Base-by-base conservation (phyloP, 2,888 invertebrate genomes). In the Apodemia hepburni region DNA sequence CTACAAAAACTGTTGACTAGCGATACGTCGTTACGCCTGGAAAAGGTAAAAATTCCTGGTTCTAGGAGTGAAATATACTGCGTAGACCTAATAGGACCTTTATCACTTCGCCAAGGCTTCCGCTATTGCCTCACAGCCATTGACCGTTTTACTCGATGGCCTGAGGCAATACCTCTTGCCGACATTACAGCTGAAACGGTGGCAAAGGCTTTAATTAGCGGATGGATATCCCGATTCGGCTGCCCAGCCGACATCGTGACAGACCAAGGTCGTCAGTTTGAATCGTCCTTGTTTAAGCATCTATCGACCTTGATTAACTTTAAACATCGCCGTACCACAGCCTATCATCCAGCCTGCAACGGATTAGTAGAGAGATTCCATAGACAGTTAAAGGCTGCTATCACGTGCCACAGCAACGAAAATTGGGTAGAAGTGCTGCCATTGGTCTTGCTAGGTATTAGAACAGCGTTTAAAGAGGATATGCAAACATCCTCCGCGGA, bases 51-150 rank as follows among this genome's bases (percentile, higher is more conserved):
- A 6, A 42, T 42, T 15, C 42, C 42, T 42, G 42, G 42, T 15
- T 42, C 42, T 42, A 15, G 15, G n/a, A 42, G 42, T 42, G 6
- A n/a, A 42, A 5, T 42, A 15, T 42, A 42, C 42, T 42, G 42
- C 58, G 67, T 78, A 0, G 79, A 83, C 59, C 59, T 80, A 3
- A 66, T 79, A 0, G 70, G 73, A 9, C 70, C 71, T 3, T 57
- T 70, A 11, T 69, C 71, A 58, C 18, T 61, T 9, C 67, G 69
- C 9, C 27, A 69, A n/a, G 71, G 69, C 6, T 49, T 17, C n/a
- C 49, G 49, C 17, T 49, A 49, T 18, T 49, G 22, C 49, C 49
- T 49, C 49, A 49, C 49, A 49, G 49, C 49, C 9, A 11, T 49
- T 3, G 49, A 49, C 49, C 49, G 49, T 17, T 49, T 49, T 49